These are phyloP conservation scores for Eilema sororculum DNA, from an alignment of 2,888 invertebrate species.

Conservation along the genomic window DNA sequence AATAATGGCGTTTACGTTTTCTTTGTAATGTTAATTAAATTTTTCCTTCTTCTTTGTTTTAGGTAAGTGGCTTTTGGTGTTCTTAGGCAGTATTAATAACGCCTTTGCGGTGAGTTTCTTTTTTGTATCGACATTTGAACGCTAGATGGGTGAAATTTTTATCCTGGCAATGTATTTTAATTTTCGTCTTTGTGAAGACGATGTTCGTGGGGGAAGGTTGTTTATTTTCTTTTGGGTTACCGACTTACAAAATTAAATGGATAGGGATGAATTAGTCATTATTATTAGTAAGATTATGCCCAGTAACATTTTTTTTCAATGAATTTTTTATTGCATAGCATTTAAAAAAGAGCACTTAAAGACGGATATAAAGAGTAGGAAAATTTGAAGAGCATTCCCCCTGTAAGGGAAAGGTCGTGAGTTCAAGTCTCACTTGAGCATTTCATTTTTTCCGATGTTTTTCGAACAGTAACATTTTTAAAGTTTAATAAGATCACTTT, in stretches of 20 bases:
- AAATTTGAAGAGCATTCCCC: no score
- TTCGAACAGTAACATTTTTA: background rate
- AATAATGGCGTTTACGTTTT: conserved; percentile 72
- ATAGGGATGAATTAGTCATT: background rate
- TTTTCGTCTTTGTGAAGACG: conserved; percentile 13
- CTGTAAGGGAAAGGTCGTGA: no score
- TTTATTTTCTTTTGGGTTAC: background rate
- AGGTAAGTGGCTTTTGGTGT: conserved; percentile 83
- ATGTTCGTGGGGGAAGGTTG: background rate
- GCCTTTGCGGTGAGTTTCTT: conserved; percentile 23
- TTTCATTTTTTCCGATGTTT: no score
- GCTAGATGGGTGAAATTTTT: conserved; percentile 12
- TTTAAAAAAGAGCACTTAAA: no score
- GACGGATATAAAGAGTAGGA: no score
- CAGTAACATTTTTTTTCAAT: no score
- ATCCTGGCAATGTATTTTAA: conserved; percentile 19
- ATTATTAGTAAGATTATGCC: no score
- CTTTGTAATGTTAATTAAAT: conserved; percentile 84
- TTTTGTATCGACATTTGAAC: conserved; percentile 32
- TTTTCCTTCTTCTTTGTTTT: conserved; percentile 75
- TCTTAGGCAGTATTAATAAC: conserved; percentile 52
- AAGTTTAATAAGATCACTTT: no score
- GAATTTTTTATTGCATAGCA: no score
- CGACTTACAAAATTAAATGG: background rate
- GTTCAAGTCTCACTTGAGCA: no score